Conservation (phyloP, 2,888 invertebrate species). For the Minunthozetes semirufus region DNA sequence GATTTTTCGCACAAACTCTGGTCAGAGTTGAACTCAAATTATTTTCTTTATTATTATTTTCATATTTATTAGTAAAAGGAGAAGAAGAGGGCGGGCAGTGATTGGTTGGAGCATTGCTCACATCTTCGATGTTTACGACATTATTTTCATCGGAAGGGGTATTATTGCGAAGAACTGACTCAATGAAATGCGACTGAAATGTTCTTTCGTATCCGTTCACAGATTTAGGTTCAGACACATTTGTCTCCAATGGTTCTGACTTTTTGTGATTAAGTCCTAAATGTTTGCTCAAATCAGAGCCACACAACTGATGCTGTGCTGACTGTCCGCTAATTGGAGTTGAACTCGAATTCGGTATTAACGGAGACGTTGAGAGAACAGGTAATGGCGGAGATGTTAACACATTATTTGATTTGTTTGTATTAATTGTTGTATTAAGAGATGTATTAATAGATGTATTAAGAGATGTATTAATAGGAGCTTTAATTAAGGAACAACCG, state of each 20-base stretch:
- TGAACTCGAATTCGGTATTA: background rate
- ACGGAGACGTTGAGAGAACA: background rate
- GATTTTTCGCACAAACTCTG: background rate
- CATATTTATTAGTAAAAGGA: background rate
- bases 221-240: background rate
- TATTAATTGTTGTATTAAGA: too few relatives aligned
- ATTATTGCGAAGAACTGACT: background rate
- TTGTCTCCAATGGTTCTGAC: background rate
- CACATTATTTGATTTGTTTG: background rate
- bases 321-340: background rate
- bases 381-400: background rate
- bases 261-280: background rate
- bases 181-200: background rate
- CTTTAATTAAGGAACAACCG: background rate
- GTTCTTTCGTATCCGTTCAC: background rate
- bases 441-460: too few relatives aligned
- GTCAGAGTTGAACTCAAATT: background rate
- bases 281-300: background rate
- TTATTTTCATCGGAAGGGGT: background rate
- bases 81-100: background rate
- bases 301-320: background rate
- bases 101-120: background rate
- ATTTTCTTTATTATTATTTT: conserved; percentile 5
- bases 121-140: background rate
- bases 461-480: background rate